These are phyloP conservation scores for Diadema setosum DNA, from an alignment of 35 echinoderm and acorn worm species.

Conservation along the genomic window DNA sequence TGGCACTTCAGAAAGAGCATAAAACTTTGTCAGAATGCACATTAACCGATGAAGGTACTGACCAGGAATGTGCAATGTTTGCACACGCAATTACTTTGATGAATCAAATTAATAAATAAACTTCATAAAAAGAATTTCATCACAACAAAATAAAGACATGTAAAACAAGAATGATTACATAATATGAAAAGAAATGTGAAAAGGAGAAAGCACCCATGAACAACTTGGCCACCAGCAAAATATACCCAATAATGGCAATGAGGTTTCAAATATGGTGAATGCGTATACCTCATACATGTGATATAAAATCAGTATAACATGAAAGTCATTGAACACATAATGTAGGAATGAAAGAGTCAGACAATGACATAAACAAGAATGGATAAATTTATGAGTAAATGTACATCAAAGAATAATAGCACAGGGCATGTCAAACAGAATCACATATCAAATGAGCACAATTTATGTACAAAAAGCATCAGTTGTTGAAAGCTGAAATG, in stretches of 20 bases:
- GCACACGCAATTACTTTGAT: no score
- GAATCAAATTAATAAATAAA: no score
- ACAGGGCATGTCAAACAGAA: neutral
- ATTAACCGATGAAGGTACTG: no score
- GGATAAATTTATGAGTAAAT: neutral
- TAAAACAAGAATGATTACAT: neutral
- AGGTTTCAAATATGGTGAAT: slow-evolving; percentile 2
- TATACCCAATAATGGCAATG: slow-evolving; percentile 15
- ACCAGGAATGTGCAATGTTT: no score
- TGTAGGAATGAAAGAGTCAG: neutral
- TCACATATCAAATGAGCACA: neutral
- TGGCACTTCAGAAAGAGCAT: no score
- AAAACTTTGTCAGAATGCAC: no score
- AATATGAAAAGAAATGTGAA: neutral
- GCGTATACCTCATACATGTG: neutral
- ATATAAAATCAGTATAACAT: neutral
- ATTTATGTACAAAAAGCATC: no score
- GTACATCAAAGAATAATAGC: neutral
- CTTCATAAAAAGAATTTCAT: no score
- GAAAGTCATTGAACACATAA: neutral
- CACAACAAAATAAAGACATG: neutral
- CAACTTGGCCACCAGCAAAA: slow-evolving; percentile 30
- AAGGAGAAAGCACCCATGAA: slow-evolving; percentile 10
- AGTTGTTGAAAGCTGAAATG: no score
- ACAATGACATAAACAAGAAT: neutral